Evolutionary conservation across 2,888 invertebrate genomes (phyloP).

Genomic region (Osedax frankpressi): DNA sequence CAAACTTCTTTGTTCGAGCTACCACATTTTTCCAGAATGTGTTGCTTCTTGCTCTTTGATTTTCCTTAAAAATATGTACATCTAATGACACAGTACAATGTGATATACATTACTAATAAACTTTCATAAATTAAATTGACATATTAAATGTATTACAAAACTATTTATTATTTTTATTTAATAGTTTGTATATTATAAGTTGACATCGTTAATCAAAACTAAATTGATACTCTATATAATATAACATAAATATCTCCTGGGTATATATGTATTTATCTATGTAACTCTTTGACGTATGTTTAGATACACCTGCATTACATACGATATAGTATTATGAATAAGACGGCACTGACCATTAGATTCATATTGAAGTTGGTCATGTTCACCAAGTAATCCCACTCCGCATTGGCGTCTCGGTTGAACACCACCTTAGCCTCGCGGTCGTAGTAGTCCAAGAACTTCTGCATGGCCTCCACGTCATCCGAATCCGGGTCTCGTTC

Average conservation of each 20-base stretch:
- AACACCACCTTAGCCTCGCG: neutral
- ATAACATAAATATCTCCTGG: too few relatives aligned
- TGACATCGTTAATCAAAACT: neutral
- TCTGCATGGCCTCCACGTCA: neutral
- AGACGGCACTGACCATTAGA: neutral
- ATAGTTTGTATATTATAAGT: neutral
- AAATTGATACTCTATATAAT: neutral
- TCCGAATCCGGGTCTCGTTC: too few relatives aligned
- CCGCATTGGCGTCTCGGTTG: neutral
- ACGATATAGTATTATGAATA: neutral
- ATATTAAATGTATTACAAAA: too few relatives aligned
- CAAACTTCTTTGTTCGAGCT: neutral
- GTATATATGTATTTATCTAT: too few relatives aligned
- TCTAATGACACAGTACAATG: too few relatives aligned
- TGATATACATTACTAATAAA: too few relatives aligned
- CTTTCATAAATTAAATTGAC: too few relatives aligned
- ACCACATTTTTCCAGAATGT: conserved; percentile 1
- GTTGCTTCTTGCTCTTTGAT: neutral
- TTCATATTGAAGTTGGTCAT: neutral
- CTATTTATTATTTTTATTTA: too few relatives aligned
- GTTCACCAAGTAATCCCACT: neutral
- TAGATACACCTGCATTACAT: too few relatives aligned
- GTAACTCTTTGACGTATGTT: too few relatives aligned
- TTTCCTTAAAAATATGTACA: too few relatives aligned
- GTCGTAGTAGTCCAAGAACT: neutral